Conservation (phyloP, 1,140 invertebrate species). For the Samia ricini region DNA sequence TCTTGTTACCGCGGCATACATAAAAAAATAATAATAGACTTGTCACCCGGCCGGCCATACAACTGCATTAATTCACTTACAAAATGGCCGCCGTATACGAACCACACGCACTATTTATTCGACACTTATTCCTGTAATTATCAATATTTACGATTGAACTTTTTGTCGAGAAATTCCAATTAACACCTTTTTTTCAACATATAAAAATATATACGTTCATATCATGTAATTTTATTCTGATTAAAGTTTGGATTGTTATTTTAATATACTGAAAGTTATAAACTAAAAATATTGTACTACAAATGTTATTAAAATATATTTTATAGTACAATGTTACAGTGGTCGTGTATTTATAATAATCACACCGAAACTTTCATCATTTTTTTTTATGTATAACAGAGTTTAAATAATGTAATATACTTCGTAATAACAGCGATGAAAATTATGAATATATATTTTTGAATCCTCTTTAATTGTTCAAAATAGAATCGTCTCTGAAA, state of each 20-base stretch:
- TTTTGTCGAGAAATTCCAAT: slow-evolving; percentile 1
- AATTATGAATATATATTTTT: not conserved
- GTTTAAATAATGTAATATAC: slow-evolving; percentile 22
- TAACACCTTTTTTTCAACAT: slow-evolving; percentile 1
- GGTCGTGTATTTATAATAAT: slow-evolving; percentile 45
- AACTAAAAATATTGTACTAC: slow-evolving; percentile 34
- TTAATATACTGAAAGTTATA: slow-evolving; percentile 22
- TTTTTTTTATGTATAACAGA: slow-evolving; percentile 51
- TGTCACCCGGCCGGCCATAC: slow-evolving; percentile 40
- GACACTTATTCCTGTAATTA: not conserved
- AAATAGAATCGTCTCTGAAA: not conserved
- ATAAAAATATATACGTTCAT: slow-evolving; percentile 1
- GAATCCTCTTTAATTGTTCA: not conserved
- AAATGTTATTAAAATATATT: slow-evolving; percentile 60
- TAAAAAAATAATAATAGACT: slow-evolving; percentile 48
- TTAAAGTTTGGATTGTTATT: not conserved
- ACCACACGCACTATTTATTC: slow-evolving; percentile 6
- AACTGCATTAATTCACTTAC: slow-evolving; percentile 48
- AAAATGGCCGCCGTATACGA: slow-evolving; percentile 33
- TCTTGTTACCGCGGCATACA: slow-evolving; percentile 27
- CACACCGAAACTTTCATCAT: slow-evolving; percentile 47
- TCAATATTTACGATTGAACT: not conserved
- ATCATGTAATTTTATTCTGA: not conserved
- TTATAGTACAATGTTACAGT: slow-evolving; percentile 48
- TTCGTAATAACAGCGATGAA: not conserved